Conservation (phyloP, 2,797 vertebrate genomes). For the Chelon labrosus region DNA sequence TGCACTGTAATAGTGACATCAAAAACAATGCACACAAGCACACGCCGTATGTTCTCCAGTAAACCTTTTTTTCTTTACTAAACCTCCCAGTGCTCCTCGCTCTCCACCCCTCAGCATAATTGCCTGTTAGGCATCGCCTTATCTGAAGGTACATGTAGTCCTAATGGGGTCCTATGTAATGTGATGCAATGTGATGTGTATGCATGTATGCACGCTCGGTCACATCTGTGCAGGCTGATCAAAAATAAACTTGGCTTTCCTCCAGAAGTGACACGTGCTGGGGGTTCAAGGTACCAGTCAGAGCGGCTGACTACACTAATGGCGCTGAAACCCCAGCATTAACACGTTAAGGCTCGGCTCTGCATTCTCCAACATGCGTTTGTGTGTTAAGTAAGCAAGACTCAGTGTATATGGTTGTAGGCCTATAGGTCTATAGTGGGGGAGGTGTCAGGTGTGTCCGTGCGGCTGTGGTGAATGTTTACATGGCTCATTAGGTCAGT, state of each 20-base stretch:
- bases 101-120: constrained; percentile 13
- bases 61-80: not conserved
- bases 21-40: not conserved
- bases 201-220: constrained; percentile 23
- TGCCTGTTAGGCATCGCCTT: constrained; percentile 15
- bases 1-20: too few relatives aligned
- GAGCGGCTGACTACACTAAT: constrained; percentile 41
- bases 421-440: too few relatives aligned
- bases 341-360: constrained; percentile 56
- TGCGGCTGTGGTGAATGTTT: too few relatives aligned
- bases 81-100: not conserved
- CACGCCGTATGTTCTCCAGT: not conserved
- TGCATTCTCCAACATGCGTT: not conserved
- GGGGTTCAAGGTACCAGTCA: constrained; percentile 32
- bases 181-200: constrained; percentile 10
- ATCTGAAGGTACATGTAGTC: constrained; percentile 20
- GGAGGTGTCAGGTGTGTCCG: too few relatives aligned
- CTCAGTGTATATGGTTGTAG: too few relatives aligned
- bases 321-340: constrained; percentile 68
- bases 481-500: too few relatives aligned
- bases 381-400: too few relatives aligned
- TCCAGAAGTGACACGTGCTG: constrained; percentile 63
- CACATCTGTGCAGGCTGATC: constrained; percentile 43
- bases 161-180: constrained; percentile 17
- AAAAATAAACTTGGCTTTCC: constrained; percentile 55